Evolutionary conservation across 1,140 invertebrate genomes (phyloP), one percentile per base, ranked within the genome.

Genomic region (Aethina tumida): DNA sequence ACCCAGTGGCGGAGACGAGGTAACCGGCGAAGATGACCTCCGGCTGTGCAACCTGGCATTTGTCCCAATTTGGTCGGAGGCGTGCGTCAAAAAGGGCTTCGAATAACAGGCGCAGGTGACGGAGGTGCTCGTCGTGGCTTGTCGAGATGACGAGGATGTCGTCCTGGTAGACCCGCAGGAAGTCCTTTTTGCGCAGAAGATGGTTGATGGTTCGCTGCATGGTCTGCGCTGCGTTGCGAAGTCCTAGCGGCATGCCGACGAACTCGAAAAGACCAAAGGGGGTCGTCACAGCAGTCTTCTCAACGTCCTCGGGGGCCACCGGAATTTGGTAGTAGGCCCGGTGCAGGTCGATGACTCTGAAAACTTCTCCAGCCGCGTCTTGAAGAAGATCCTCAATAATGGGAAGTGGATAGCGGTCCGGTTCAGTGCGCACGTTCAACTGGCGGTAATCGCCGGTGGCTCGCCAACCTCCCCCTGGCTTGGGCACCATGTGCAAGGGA

Each of bases 361-460:
- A 73, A 19, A 59, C 39, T 12, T 35, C 35, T 0, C 59, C 63
- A 0, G 32, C 20, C 3, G 69, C 30, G 3, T 28, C 26, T n/a
- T 19, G 20, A 2, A 12, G 10, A 28, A 20, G 32, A 20, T 44
- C 38, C 10, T 40, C 4, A 7, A 44, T 24, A 17, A 29, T 13
- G 5, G 34, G 4, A 10, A 27, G 5, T 58, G 40, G 58, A 63
- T 1, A 59, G 43, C 2, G 63, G 41, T 42, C 51, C 2, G 56
- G 48, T 55, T 52, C 36, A 4, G 64, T 70, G 4, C 55, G 14
- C 0, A 45, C 45, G 58, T 74, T 75, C 0, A 74, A 48, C 2
- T 22, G 13, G 4, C 65, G 39, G 37, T 69, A 73, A 39, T 68
- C 64, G 0, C 62, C 58, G 35, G 53, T 58, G 1, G 52, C 47